These are phyloP conservation scores for Phymorhynchus buccinoides DNA, from an alignment of 1,140 invertebrate genomes.

Conservation along the genomic window DNA sequence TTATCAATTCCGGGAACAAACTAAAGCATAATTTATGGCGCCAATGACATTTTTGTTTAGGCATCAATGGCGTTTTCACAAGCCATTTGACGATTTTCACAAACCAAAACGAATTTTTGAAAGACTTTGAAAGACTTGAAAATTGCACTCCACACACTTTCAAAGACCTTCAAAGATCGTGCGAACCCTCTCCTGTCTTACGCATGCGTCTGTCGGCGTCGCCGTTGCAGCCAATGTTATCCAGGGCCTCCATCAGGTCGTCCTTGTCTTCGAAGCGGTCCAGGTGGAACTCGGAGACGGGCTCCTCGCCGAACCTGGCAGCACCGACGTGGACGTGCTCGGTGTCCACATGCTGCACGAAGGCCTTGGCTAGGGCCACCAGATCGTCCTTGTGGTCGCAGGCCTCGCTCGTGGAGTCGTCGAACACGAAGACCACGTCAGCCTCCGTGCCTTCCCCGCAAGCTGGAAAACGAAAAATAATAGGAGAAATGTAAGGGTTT, in stretches of 20 bases:
- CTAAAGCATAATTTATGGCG: no score
- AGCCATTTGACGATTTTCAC: no score
- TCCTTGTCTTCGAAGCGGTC: constrained; percentile 46
- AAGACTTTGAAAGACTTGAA: no score
- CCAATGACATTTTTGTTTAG: no score
- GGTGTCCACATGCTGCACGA: constrained; percentile 52
- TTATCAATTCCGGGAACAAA: no score
- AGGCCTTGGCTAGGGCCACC: constrained; percentile 53
- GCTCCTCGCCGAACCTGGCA: constrained; percentile 51
- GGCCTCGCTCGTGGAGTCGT: constrained; percentile 58
- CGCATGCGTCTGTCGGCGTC: constrained; percentile 57
- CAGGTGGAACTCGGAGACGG: constrained; percentile 54
- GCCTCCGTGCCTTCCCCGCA: constrained; percentile 40
- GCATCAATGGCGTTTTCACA: no score
- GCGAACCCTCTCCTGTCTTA: no score
- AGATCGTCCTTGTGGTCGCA: constrained; percentile 54
- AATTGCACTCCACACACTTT: no score
- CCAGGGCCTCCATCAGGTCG: constrained; percentile 50
- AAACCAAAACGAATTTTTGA: no score
- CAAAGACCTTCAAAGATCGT: no score
- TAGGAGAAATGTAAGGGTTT: no score
- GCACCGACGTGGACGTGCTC: constrained; percentile 55
- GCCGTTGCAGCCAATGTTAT: constrained; percentile 52
- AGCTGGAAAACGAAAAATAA: no score
- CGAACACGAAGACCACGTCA: constrained; percentile 59